Evolutionary conservation across 37 sponge, comb jelly and placozoan genomes (phyloP).

Genomic region (Sycon ciliatum): DNA sequence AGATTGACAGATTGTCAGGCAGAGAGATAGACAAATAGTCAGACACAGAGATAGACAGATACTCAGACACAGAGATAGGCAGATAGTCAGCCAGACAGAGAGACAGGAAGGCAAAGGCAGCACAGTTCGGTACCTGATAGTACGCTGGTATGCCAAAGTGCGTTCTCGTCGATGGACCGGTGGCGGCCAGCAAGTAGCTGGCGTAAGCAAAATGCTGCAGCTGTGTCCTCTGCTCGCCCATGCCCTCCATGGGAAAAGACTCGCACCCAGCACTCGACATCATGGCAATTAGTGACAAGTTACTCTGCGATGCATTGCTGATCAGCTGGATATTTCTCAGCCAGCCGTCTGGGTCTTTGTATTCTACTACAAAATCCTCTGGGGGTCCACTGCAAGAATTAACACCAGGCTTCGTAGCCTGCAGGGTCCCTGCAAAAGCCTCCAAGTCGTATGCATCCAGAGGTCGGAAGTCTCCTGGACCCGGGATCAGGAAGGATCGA

Average conservation of each 20-base stretch:
- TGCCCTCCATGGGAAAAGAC: not conserved
- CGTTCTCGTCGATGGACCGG: not conserved
- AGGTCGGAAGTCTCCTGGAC: not conserved
- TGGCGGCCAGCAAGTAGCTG: not conserved
- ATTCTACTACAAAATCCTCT: too few relatives aligned
- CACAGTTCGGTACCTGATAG: too few relatives aligned
- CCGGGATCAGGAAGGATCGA: not conserved
- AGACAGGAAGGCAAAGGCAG: too few relatives aligned
- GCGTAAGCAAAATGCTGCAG: not conserved
- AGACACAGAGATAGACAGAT: too few relatives aligned
- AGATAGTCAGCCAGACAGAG: too few relatives aligned
- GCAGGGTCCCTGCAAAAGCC: not conserved
- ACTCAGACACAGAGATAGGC: too few relatives aligned
- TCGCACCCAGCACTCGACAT: not conserved
- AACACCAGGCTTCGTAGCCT: not conserved
- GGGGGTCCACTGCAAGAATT: too few relatives aligned
- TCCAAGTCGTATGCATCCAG: not conserved
- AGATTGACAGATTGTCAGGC: too few relatives aligned
- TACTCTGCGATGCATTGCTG: not conserved
- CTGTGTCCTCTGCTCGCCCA: not conserved
- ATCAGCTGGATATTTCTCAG: not conserved
- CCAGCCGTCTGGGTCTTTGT: not conserved
- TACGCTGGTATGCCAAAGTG: constrained; percentile 1
- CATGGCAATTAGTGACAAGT: not conserved
- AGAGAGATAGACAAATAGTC: too few relatives aligned